These are phyloP conservation scores for Nothoprocta perdicaria DNA, from an alignment of 2,113 vertebrate species.

Conservation along the genomic window DNA sequence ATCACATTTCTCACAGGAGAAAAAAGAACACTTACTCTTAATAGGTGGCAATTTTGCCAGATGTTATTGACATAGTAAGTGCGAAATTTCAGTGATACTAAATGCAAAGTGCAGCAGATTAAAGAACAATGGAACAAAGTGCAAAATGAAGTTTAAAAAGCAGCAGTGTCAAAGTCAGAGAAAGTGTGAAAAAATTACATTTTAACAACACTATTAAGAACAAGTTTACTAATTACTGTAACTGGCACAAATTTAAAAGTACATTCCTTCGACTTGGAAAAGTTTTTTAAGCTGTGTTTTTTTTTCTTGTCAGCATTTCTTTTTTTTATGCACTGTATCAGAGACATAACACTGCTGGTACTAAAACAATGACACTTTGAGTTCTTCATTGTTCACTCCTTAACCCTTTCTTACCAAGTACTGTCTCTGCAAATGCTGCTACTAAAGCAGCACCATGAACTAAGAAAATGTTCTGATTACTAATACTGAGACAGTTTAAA, in stretches of 20 bases:
- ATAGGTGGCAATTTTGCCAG: slow-evolving; percentile 98
- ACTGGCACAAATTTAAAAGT: slow-evolving; percentile 77
- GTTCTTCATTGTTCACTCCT: slow-evolving; percentile 45
- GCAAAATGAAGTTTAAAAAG: slow-evolving; percentile 86
- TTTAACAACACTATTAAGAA: slow-evolving; percentile 78
- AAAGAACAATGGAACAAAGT: slow-evolving; percentile 92
- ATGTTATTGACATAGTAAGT: slow-evolving; percentile 99
- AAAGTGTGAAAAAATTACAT: slow-evolving; percentile 83
- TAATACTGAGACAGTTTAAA: slow-evolving; percentile 4
- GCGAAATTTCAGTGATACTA: slow-evolving; percentile 93
- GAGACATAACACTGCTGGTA: slow-evolving; percentile 51
- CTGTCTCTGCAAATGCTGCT: slow-evolving; percentile 4
- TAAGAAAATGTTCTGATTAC: slow-evolving; percentile 21
- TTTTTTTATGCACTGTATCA: slow-evolving; percentile 36
- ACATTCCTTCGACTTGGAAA: slow-evolving; percentile 63
- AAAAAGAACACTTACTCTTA: slow-evolving; percentile 97
- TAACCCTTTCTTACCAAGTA: slow-evolving; percentile 42
- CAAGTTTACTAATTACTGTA: slow-evolving; percentile 84
- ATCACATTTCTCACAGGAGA: slow-evolving; percentile 89
- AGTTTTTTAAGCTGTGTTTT: slow-evolving; percentile 72
- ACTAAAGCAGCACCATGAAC: neutral
- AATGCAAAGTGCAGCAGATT: slow-evolving; percentile 96
- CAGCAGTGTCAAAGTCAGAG: slow-evolving; percentile 84
- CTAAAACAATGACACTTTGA: slow-evolving; percentile 54
- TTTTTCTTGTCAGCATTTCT: slow-evolving; percentile 62